Percentiles rank a stretch among this genome's conserved stretches.
These are phyloP conservation scores for Semaprochilodus insignis DNA, from an alignment of 2,797 vertebrate genomes.

Conservation along the genomic window DNA sequence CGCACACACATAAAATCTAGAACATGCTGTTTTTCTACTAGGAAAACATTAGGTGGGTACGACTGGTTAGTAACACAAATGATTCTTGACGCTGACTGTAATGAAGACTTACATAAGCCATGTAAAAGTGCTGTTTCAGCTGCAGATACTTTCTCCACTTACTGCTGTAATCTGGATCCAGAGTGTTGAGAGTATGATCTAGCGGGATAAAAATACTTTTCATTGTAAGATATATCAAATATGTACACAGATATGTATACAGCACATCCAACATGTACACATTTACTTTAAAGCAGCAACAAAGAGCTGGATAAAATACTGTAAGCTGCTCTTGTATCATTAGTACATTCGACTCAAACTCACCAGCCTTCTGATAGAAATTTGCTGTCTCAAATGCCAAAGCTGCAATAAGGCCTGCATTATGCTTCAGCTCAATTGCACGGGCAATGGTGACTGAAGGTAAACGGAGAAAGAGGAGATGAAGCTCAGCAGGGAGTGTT, in stretches of 20 bases:
- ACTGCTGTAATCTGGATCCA: conserved; percentile 90
- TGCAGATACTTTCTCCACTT: conserved; percentile 98
- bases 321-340: neutral
- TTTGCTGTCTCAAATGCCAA: conserved; percentile 94
- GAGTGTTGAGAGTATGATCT: conserved; percentile 94
- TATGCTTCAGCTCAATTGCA: conserved; percentile 96
- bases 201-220: conserved; percentile 18
- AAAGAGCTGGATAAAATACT: neutral
- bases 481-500: neutral
- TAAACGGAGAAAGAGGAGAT: conserved; percentile 25
- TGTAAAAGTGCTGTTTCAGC: conserved; percentile 96
- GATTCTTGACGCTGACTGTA: neutral
- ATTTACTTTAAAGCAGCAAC: neutral
- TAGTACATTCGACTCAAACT: conserved; percentile 58
- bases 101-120: conserved; percentile 90
- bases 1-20: too few relatives aligned
- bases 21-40: too few relatives aligned
- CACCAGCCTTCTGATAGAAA: conserved; percentile 97
- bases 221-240: neutral
- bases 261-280: neutral
- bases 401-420: conserved; percentile 91
- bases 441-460: conserved; percentile 93
- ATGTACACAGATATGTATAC: neutral
- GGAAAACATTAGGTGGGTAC: too few relatives aligned
- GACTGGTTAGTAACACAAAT: neutral